phyloP scores from a whole-genome alignment of 2,888 invertebrate species.

The Caenorhabditis uteleia region DNA sequence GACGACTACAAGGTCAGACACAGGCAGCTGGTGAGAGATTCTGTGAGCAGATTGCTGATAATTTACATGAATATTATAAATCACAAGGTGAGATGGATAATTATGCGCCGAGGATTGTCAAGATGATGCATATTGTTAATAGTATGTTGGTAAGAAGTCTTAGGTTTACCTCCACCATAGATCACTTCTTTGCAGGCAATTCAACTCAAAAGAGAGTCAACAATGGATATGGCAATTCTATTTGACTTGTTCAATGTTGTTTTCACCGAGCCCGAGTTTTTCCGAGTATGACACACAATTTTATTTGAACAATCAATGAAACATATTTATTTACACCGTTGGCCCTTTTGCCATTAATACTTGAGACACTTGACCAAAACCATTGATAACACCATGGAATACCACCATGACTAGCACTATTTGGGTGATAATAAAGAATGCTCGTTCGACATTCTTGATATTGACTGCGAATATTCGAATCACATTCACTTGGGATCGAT shows the following conservation, averaged over 20 bases:
- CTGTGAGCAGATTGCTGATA: conserved; percentile 21
- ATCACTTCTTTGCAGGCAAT: conserved; percentile 13
- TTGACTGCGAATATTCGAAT: conserved; percentile 6
- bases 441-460: conserved; percentile 12
- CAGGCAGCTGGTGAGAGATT: conserved; percentile 22
- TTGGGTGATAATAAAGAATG: too few species aligned
- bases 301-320: background rate
- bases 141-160: conserved; percentile 20
- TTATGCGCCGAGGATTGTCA: conserved; percentile 21
- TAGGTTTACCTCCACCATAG: background rate
- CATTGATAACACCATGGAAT: too few species aligned
- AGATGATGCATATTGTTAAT: conserved; percentile 38
- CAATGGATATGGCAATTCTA: conserved; percentile 27
- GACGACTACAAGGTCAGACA: conserved; percentile 35
- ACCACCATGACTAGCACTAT: too few species aligned
- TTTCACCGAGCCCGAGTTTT: conserved; percentile 33
- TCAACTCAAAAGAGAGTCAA: conserved; percentile 19
- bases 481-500: conserved; percentile 3
- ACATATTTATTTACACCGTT: conserved; percentile 2
- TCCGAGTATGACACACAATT: conserved; percentile 13
- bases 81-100: conserved; percentile 1
- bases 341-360: too few species aligned
- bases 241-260: conserved; percentile 36
- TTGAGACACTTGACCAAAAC: too few species aligned
- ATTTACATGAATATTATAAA: conserved; percentile 28